Evolutionary conservation across 2,888 invertebrate species (phyloP).

Genomic region (Erannis defoliaria): DNA sequence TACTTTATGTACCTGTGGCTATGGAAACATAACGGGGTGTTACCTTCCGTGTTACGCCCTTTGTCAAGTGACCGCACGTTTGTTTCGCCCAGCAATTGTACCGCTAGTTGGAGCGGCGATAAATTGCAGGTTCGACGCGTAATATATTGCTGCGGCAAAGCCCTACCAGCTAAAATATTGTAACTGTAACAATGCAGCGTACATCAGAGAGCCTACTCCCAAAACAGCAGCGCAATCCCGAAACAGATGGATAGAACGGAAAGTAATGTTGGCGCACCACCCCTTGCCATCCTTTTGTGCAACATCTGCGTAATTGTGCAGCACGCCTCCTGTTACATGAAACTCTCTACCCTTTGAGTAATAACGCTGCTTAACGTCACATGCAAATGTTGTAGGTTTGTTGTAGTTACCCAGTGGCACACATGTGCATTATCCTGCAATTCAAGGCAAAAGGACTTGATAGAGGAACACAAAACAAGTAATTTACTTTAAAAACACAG

Average conservation of each 20-base stretch:
- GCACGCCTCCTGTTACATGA: constrained; percentile 64
- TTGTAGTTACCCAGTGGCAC: constrained; percentile 22
- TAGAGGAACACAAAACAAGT: constrained; percentile 10
- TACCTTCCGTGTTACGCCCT: constrained; percentile 44
- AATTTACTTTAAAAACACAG: constrained; percentile 8
- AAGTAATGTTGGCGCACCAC: constrained; percentile 54
- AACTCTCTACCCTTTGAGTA: constrained; percentile 68
- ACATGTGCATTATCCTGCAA: constrained; percentile 22
- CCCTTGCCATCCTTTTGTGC: constrained; percentile 59
- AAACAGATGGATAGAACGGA: constrained; percentile 53
- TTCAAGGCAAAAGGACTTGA: constrained; percentile 13
- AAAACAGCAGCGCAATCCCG: constrained; percentile 48
- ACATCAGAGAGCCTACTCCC: constrained; percentile 49
- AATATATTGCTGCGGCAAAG: constrained; percentile 63
- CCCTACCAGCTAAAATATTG: constrained; percentile 61
- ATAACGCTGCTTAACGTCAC: constrained; percentile 54
- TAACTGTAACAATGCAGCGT: constrained; percentile 50
- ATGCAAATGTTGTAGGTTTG: constrained; percentile 47
- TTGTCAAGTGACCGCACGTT: constrained; percentile 64
- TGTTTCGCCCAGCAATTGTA: constrained; percentile 68
- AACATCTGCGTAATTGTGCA: constrained; percentile 67
- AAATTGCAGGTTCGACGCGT: constrained; percentile 69
- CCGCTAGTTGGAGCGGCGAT: constrained; percentile 63
- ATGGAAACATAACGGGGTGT: constrained; percentile 26
- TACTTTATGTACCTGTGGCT: constrained; percentile 16